These are phyloP conservation scores for Carlito syrichta DNA, from an alignment of 2,113 vertebrate genomes.

Conservation along the genomic window DNA sequence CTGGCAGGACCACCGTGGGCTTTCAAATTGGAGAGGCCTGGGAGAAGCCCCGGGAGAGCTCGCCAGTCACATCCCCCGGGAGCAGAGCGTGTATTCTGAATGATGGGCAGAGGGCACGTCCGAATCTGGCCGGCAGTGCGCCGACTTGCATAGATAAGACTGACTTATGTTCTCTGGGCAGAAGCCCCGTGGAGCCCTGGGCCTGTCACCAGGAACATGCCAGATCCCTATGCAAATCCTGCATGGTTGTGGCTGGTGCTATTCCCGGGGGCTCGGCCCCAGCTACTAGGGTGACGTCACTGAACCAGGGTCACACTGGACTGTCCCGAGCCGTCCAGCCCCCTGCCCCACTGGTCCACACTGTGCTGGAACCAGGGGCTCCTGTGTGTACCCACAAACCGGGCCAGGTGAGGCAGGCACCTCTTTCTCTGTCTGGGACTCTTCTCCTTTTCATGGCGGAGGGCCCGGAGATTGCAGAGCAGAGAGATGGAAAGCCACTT, in stretches of 20 bases:
- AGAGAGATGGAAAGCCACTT: background rate
- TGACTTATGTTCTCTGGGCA: background rate
- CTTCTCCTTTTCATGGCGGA: background rate
- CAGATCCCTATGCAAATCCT: background rate
- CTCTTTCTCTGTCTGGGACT: accelerated
- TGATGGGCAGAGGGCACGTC: background rate
- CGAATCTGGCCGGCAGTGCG: background rate
- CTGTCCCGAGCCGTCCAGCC: background rate
- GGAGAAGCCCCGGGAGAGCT: no score
- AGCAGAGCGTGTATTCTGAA: accelerated
- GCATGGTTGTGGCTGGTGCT: no score
- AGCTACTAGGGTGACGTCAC: accelerated
- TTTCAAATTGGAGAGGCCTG: background rate
- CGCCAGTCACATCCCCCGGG: accelerated
- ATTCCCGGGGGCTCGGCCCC: background rate
- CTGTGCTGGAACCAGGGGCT: background rate
- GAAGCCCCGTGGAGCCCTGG: background rate
- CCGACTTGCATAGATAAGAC: background rate
- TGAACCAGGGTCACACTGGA: background rate
- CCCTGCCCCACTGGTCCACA: accelerated
- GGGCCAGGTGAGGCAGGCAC: accelerated
- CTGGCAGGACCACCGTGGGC: background rate
- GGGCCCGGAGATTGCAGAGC: accelerated
- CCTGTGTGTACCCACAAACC: accelerated
- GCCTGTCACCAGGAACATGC: background rate